Conservation (phyloP, 2,888 invertebrate species). For the Drosophila differens region DNA sequence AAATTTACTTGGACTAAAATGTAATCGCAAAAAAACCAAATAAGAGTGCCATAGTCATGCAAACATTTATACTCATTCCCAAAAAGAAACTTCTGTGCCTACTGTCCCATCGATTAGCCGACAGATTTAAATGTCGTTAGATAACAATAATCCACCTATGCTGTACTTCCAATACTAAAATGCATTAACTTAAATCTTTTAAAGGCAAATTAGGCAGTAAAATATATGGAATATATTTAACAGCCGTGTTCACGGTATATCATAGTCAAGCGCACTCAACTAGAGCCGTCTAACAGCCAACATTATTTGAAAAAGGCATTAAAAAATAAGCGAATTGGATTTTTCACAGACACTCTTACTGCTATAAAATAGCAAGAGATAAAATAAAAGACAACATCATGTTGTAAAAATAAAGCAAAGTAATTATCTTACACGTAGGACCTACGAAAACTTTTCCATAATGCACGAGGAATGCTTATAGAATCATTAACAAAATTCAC, state of each 20-base stretch:
- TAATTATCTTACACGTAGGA: slow-evolving; percentile 23
- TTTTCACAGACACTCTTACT: not conserved
- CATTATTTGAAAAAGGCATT: not conserved
- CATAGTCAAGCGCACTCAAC: not conserved
- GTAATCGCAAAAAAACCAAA: not conserved
- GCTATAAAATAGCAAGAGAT: not conserved
- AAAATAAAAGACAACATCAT: not conserved
- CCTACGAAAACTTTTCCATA: slow-evolving; percentile 17
- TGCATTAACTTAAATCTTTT: not conserved
- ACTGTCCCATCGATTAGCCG: not conserved
- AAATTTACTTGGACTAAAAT: not conserved
- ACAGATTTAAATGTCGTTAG: not conserved
- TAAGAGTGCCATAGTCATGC: too few relatives aligned
- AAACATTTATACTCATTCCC: too few relatives aligned
- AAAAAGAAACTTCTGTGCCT: not conserved
- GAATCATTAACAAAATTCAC: slow-evolving; percentile 60
- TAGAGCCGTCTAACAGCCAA: not conserved
- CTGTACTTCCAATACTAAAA: not conserved
- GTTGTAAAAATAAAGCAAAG: not conserved
- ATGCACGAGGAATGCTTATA: slow-evolving; percentile 51
- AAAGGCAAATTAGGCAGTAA: not conserved
- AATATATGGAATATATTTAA: not conserved
- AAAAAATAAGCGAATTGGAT: not conserved
- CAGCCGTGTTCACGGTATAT: not conserved
- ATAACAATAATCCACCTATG: not conserved